A percentile compares a stretch with the other conserved stretches of the same genome.
These are phyloP conservation scores for Melitaea athalia DNA, from an alignment of 2,888 invertebrate species.

Conservation along the genomic window DNA sequence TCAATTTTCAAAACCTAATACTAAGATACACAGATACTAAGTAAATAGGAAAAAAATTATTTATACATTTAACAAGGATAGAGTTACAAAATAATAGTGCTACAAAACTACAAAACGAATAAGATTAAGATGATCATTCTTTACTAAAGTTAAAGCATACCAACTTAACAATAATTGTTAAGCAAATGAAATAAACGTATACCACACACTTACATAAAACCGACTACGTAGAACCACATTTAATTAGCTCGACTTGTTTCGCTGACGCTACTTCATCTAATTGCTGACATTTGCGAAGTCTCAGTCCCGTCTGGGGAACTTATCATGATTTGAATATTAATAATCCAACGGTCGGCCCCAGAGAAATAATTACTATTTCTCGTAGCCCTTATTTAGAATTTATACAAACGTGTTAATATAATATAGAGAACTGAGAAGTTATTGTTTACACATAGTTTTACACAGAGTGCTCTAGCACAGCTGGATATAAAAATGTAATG, in stretches of 20 bases:
- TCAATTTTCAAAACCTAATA: too few relatives aligned
- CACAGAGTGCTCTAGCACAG: too few relatives aligned
- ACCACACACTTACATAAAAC: neutral
- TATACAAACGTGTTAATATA: neutral
- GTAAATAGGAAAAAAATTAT: too few relatives aligned
- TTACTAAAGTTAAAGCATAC: too few relatives aligned
- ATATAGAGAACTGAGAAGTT: too few relatives aligned
- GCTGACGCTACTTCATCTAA: conserved; percentile 50
- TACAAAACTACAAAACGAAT: too few relatives aligned
- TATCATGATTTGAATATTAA: conserved; percentile 56
- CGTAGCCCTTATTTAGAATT: neutral
- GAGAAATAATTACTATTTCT: conserved; percentile 8
- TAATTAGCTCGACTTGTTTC: conserved; percentile 33
- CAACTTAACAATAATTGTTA: too few relatives aligned
- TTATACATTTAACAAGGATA: too few relatives aligned
- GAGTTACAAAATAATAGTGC: too few relatives aligned
- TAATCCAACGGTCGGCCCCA: conserved; percentile 37
- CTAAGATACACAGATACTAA: too few relatives aligned
- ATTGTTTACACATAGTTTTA: neutral
- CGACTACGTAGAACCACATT: neutral
- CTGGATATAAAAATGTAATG: too few relatives aligned
- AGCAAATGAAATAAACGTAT: too few relatives aligned
- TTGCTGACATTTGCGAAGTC: conserved; percentile 54
- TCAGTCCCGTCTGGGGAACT: conserved; percentile 47
- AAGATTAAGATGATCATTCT: neutral